phyloP scores from a whole-genome alignment of 1,140 invertebrate species.

The Trichonephila inaurata region DNA sequence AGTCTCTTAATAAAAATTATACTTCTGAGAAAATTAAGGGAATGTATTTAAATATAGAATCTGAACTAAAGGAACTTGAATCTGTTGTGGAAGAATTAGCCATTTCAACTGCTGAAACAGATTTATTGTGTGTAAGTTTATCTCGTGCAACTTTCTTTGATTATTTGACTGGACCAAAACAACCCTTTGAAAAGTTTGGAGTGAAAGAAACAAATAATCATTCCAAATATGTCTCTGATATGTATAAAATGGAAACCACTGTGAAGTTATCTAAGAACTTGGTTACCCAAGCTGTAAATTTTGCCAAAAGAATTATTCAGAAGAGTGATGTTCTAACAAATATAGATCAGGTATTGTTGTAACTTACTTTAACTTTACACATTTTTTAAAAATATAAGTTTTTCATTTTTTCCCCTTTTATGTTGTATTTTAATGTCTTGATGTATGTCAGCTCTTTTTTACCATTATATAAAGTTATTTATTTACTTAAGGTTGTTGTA shows the following conservation, averaged over 20 bases:
- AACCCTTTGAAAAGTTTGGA: conserved; percentile 29
- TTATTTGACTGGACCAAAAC: conserved; percentile 30
- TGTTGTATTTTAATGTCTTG: too few species aligned
- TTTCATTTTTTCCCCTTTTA: too few species aligned
- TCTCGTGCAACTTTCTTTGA: conserved; percentile 48
- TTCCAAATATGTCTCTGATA: conserved; percentile 31
- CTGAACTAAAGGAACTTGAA: neutral
- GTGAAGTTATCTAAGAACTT: neutral
- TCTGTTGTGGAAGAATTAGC: neutral
- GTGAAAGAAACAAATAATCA: conserved; percentile 15
- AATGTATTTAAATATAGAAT: neutral
- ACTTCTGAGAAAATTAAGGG: neutral
- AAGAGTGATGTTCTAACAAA: neutral
- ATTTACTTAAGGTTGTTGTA: too few species aligned
- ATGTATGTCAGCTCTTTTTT: too few species aligned
- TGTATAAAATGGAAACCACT: neutral
- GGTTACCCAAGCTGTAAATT: neutral
- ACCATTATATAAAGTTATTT: too few species aligned
- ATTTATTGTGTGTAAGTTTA: conserved; percentile 7
- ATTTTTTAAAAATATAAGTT: neutral
- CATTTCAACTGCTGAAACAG: conserved; percentile 23
- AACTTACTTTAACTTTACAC: neutral
- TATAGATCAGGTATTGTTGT: neutral
- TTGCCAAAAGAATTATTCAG: conserved; percentile 4
- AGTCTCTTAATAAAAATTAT: neutral